Evolutionary conservation across 2,888 invertebrate species (phyloP).

Genomic region (Seladonia tumulorum): DNA sequence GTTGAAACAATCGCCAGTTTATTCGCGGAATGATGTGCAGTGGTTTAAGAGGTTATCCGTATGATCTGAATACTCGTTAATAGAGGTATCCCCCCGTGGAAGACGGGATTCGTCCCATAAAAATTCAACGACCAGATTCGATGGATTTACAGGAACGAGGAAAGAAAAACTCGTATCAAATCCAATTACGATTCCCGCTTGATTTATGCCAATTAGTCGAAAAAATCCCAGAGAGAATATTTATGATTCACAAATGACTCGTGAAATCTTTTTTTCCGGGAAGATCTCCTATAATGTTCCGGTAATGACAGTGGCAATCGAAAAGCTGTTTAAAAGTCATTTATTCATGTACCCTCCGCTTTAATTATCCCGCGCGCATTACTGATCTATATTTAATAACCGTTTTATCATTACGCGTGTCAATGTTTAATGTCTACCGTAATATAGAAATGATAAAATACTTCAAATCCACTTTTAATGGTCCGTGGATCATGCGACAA

Average conservation of each 20-base stretch:
- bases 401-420: neutral
- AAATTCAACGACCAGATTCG: neutral
- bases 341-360: neutral
- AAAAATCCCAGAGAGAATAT: neutral
- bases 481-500: neutral
- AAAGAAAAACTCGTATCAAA: neutral
- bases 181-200: neutral
- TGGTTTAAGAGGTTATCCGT: neutral
- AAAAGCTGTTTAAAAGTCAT: neutral
- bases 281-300: neutral
- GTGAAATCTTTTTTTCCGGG: neutral
- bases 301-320: neutral
- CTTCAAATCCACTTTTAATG: neutral
- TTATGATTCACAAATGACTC: neutral
- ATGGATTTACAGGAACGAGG: neutral
- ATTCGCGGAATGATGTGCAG: neutral
- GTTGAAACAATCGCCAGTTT: conserved; percentile 5
- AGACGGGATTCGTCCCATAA: neutral
- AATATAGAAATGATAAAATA: neutral
- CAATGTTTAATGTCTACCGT: neutral
- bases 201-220: neutral
- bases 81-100: neutral
- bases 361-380: neutral
- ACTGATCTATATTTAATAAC: neutral
- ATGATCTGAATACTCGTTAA: neutral